Percentiles rank a stretch among this genome's conserved stretches.
phyloP scores from a whole-genome alignment of 2,797 vertebrate genomes.

The Enteromius anoplus region DNA sequence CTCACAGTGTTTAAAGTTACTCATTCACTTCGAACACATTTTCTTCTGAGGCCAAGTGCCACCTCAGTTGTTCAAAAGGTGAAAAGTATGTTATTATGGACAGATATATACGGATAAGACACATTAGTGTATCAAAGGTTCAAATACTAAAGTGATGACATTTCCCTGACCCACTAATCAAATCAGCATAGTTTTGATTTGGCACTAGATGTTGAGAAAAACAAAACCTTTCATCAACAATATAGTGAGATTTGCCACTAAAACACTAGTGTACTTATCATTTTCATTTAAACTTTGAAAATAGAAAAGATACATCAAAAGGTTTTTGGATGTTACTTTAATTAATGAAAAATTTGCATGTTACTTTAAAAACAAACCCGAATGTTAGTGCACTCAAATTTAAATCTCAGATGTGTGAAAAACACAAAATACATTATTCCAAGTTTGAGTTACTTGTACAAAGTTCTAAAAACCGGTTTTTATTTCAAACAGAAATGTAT shows the following conservation, averaged over 20 bases:
- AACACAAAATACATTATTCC: neutral
- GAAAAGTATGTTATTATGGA: neutral
- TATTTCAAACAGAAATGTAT: neutral
- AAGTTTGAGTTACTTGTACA: neutral
- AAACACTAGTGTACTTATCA: neutral
- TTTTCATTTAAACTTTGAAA: neutral
- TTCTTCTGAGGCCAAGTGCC: conserved; percentile 3
- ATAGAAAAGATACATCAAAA: neutral
- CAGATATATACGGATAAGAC: conserved; percentile 24
- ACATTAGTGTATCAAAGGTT: neutral
- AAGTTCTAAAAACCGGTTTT: neutral
- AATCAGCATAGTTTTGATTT: neutral
- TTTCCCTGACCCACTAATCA: neutral
- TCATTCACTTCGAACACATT: conserved; percentile 2
- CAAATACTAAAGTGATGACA: conserved; percentile 4
- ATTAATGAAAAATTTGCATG: too few relatives aligned
- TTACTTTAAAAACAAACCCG: too few relatives aligned
- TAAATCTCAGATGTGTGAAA: neutral
- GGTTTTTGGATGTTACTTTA: too few relatives aligned
- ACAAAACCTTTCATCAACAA: neutral
- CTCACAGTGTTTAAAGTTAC: conserved; percentile 4
- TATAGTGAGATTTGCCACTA: neutral
- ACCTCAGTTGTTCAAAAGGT: conserved; percentile 13
- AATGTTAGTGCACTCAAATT: neutral
- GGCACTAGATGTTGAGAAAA: neutral